Evolutionary conservation across 2,888 invertebrate genomes (phyloP), one percentile per base, ranked within the genome.

Genomic region (Tachystola acroxantha): DNA sequence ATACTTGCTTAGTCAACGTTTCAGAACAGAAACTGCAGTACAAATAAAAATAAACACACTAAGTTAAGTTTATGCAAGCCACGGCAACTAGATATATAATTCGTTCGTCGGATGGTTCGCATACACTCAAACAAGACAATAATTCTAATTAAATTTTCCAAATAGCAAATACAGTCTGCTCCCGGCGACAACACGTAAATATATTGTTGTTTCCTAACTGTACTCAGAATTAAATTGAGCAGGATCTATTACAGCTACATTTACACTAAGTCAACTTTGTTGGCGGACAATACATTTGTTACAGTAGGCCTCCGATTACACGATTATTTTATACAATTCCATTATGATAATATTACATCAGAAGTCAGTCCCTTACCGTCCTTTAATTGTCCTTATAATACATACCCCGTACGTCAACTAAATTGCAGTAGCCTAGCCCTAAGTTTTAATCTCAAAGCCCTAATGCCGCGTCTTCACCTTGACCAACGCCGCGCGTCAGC

Each of bases 151-250:
- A 22, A 37, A 16, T 37, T 32, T 7, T 9, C 4, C 4, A 40
- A 31, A 28, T 16, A 52, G 50, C 52, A 60, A 59, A 65, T 48
- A 54, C 70, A 75, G 69, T 64, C 69, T 54, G 46, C 69, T 72
- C 75, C 66, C 66, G 41, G 30, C 46, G 48, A 59, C 63, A 65
- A 59, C 67, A 59, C 55, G 55, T 57, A 50, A 55, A 60, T 58
- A 61, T n/a, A 24, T 57, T 54, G 60, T 61, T 66, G 74, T 67
- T 73, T 57, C 64, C 72, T 76, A 69, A 65, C 71, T 71, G 71
- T 70, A 76, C 80, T 77, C 81, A 70, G 68, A 72, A 65, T 72
- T 74, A 70, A 73, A 84, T 85, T 85, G 85, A 85, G 85, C 85
- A 84, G 71, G 55, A 72, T 71, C 66, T 69, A 67, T 75, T 80